These are phyloP conservation scores for Chanos chanos DNA, from an alignment of 2,797 vertebrate genomes.

Conservation along the genomic window DNA sequence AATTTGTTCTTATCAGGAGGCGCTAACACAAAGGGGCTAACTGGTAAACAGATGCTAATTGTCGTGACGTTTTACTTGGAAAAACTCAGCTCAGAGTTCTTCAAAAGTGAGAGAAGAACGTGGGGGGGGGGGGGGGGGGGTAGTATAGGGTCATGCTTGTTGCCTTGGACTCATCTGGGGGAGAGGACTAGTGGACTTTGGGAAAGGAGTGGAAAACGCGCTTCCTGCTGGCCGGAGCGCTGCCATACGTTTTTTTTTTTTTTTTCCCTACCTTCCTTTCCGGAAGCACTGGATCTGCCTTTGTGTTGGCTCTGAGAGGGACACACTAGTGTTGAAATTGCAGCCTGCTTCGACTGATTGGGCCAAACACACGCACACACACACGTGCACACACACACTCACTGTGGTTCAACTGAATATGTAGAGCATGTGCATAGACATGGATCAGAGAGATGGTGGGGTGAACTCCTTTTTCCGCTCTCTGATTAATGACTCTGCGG, in stretches of 20 bases:
- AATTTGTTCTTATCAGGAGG: slow-evolving; percentile 62
- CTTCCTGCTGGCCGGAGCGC: slow-evolving; percentile 68
- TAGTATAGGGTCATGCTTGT: slow-evolving; percentile 21
- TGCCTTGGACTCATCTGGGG: too few relatives aligned
- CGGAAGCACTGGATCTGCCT: slow-evolving; percentile 77
- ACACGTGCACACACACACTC: slow-evolving; percentile 24
- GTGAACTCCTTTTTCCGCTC: slow-evolving; percentile 33
- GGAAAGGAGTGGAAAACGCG: slow-evolving; percentile 64
- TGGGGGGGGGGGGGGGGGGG: slow-evolving; percentile 1
- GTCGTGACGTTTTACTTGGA: slow-evolving; percentile 35
- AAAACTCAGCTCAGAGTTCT: slow-evolving; percentile 46
- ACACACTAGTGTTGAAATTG: slow-evolving; percentile 69
- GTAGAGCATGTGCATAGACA: background rate
- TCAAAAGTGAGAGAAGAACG: slow-evolving; percentile 44
- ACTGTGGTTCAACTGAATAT: background rate
- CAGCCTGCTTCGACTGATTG: slow-evolving; percentile 60
- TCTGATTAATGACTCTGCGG: slow-evolving; percentile 44
- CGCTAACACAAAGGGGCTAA: slow-evolving; percentile 54
- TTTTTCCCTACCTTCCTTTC: slow-evolving; percentile 73
- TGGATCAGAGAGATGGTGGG: slow-evolving; percentile 1
- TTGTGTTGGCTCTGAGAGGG: slow-evolving; percentile 65
- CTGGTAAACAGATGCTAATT: slow-evolving; percentile 51
- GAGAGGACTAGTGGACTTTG: slow-evolving; percentile 49
- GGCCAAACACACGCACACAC: slow-evolving; percentile 39
- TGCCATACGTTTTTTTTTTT: slow-evolving; percentile 48